Evolutionary conservation across 2,113 vertebrate species (phyloP).

Genomic region (Zingel zingel): DNA sequence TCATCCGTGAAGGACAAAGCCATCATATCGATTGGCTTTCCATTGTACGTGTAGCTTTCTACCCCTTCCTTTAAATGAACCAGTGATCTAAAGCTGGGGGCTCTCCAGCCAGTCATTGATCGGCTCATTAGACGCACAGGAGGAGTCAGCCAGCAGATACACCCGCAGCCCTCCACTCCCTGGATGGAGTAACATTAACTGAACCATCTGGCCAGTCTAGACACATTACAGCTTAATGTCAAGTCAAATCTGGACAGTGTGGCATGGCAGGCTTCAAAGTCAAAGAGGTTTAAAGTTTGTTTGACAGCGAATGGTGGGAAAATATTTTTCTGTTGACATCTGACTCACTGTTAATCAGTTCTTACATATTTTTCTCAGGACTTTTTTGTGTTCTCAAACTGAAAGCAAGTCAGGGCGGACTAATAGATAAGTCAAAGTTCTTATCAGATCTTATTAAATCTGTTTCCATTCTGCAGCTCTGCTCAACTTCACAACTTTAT

Average conservation of each 20-base stretch:
- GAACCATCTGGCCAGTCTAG: constrained; percentile 72
- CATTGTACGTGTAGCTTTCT: constrained; percentile 30
- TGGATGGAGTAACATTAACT: constrained; percentile 55
- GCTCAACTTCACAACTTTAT: neutral
- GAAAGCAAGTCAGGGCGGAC: neutral
- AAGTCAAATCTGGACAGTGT: constrained; percentile 27
- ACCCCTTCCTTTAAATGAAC: constrained; percentile 47
- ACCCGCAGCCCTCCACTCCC: constrained; percentile 33
- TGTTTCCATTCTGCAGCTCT: neutral
- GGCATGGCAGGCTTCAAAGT: neutral
- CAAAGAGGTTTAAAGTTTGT: constrained; percentile 16
- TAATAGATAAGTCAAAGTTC: constrained; percentile 6
- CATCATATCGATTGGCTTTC: constrained; percentile 3
- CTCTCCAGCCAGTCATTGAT: constrained; percentile 44
- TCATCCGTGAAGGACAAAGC: constrained; percentile 55
- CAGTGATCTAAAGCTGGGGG: constrained; percentile 32
- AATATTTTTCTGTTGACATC: constrained; percentile 4
- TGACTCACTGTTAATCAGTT: constrained; percentile 28
- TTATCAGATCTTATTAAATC: constrained; percentile 12
- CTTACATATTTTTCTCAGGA: neutral
- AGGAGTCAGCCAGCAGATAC: constrained; percentile 20
- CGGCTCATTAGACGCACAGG: constrained; percentile 53
- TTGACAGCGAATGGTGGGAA: constrained; percentile 5
- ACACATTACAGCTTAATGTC: constrained; percentile 55
- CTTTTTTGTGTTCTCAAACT: constrained; percentile 13